Percentiles rank a stretch among this genome's conserved stretches.
These are phyloP conservation scores for Xestobium rufovillosum DNA, from an alignment of 2,888 invertebrate genomes.

Conservation along the genomic window DNA sequence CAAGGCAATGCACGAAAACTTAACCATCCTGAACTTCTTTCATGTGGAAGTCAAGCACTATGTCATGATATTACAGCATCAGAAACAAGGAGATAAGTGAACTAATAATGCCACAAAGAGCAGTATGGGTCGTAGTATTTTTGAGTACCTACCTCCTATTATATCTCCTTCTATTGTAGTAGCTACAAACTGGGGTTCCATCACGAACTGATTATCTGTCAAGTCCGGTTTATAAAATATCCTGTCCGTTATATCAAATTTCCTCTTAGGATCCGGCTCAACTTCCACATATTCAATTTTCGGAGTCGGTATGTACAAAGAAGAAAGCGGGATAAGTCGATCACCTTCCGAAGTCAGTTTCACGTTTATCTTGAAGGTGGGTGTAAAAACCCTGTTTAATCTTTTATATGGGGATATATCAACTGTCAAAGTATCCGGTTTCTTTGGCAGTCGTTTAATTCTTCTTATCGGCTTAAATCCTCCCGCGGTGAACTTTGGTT, in stretches of 20 bases:
- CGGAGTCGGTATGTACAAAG: conserved; percentile 14
- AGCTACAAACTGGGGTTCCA: conserved; percentile 25
- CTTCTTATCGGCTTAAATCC: conserved; percentile 34
- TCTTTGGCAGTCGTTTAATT: conserved; percentile 44
- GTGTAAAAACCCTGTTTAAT: conserved; percentile 55
- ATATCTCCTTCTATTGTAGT: conserved; percentile 36
- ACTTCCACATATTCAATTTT: conserved; percentile 21
- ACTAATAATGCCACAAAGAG: too few species aligned
- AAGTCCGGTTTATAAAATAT: conserved; percentile 18
- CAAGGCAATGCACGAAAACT: too few species aligned
- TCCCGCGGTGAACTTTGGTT: conserved; percentile 30
- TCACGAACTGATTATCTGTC: conserved; percentile 9
- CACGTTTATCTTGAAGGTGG: conserved; percentile 52
- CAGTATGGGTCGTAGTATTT: too few species aligned
- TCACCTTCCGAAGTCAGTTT: too few species aligned
- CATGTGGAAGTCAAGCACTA: too few species aligned
- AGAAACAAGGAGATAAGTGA: too few species aligned
- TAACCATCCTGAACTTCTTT: too few species aligned
- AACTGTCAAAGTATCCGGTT: conserved; percentile 52
- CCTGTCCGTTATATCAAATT: conserved; percentile 20
- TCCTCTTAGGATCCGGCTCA: too few species aligned
- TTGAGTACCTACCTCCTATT: too few species aligned
- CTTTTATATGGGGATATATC: conserved; percentile 55
- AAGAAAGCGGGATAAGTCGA: too few species aligned
- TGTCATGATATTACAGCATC: too few species aligned